These are phyloP conservation scores for Archilochus colubris DNA, from an alignment of 2,113 vertebrate genomes.

Conservation along the genomic window DNA sequence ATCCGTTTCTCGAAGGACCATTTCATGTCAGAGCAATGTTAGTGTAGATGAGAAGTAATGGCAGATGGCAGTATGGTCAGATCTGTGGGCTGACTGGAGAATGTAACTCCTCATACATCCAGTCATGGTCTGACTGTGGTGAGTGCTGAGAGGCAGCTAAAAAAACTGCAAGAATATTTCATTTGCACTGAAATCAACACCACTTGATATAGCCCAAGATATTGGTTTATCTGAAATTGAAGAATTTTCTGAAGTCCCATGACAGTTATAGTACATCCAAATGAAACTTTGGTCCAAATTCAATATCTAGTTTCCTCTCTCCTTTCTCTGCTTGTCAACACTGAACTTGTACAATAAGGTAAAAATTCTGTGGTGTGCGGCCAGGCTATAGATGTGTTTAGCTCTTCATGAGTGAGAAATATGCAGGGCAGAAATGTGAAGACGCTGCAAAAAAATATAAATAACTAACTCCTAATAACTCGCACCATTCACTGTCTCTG, in stretches of 20 bases:
- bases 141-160: neutral
- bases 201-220: neutral
- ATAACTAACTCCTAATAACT: neutral
- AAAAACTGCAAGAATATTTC: neutral
- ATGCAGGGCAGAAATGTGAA: neutral
- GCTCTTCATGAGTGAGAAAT: neutral
- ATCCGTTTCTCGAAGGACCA: neutral
- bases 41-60: too few species aligned
- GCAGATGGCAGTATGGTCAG: neutral
- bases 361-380: neutral
- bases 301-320: neutral
- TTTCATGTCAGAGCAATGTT: rapidly evolving
- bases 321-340: neutral
- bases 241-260: neutral
- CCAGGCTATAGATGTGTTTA: neutral
- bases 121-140: neutral
- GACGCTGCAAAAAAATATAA: neutral
- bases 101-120: rapidly evolving
- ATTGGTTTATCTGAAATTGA: neutral
- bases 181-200: neutral
- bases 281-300: neutral
- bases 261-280: neutral
- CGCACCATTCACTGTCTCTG: neutral
- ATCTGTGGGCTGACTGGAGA: neutral
- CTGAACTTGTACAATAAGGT: neutral